Evolutionary conservation across 1,140 invertebrate genomes (phyloP).

Genomic region (Eriocheir sinensis): DNA sequence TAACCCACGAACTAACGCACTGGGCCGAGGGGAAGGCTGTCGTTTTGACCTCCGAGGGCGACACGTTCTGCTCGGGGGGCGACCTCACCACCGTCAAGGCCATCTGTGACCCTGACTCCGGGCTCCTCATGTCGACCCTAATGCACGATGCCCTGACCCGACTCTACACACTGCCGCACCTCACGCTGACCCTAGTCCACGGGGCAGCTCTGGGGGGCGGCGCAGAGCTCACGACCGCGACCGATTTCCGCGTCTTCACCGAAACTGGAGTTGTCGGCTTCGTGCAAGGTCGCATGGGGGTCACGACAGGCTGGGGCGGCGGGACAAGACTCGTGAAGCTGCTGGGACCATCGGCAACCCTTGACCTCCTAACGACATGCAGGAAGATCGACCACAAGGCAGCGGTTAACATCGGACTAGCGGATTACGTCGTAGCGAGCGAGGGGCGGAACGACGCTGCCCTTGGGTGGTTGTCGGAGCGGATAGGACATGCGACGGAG

Average conservation of each 20-base stretch:
- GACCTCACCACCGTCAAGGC: constrained; percentile 84
- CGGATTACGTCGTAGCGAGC: constrained; percentile 80
- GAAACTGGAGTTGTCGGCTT: constrained; percentile 83
- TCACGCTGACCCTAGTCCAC: constrained; percentile 84
- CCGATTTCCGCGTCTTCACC: constrained; percentile 84
- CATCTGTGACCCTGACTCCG: constrained; percentile 81
- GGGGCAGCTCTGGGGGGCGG: constrained; percentile 86
- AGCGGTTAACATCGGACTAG: constrained; percentile 82
- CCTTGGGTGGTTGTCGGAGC: constrained; percentile 81
- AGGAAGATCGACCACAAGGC: constrained; percentile 81
- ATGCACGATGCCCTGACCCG: constrained; percentile 83
- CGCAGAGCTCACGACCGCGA: constrained; percentile 84
- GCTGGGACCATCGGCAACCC: constrained; percentile 82
- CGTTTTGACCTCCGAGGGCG: constrained; percentile 83
- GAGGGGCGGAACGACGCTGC: constrained; percentile 79
- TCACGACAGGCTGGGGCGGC: constrained; percentile 85
- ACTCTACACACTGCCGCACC: constrained; percentile 83
- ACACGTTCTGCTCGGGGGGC: constrained; percentile 85
- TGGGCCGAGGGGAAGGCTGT: constrained; percentile 85
- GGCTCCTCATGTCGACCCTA: constrained; percentile 83
- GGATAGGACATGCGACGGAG: constrained; percentile 79
- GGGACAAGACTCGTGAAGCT: constrained; percentile 82
- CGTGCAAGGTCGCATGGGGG: constrained; percentile 85
- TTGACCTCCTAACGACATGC: constrained; percentile 83
- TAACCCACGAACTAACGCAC: constrained; percentile 82